Evolutionary conservation across 2,888 invertebrate genomes (phyloP).

Genomic region (Drosophila macrospina): DNA sequence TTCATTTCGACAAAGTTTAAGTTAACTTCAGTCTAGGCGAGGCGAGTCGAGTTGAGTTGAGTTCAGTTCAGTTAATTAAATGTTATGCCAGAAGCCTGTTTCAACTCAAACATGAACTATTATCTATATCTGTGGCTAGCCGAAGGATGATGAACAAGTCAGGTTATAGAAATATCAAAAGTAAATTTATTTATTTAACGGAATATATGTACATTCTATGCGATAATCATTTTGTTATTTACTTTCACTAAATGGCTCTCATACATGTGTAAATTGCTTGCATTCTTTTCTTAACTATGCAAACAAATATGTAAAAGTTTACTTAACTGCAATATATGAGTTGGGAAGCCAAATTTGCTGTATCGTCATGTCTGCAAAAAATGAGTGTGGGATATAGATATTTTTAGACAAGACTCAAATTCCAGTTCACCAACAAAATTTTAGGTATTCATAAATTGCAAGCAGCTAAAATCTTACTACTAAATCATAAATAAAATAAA

Average conservation of each 20-base stretch:
- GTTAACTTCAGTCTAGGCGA: slow-evolving; percentile 28
- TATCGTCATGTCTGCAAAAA: neutral
- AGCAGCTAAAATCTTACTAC: neutral
- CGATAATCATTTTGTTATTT: too few relatives aligned
- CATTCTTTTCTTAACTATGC: neutral
- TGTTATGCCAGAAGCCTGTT: slow-evolving; percentile 44
- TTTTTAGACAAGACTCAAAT: neutral
- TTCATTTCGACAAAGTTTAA: slow-evolving; percentile 56
- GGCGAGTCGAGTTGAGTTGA: slow-evolving; percentile 58
- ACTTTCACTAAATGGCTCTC: neutral
- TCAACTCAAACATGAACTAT: slow-evolving; percentile 68
- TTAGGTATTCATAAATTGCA: neutral
- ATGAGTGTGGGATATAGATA: neutral
- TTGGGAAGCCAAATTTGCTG: neutral
- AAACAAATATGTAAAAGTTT: neutral
- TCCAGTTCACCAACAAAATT: neutral
- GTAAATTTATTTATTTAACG: slow-evolving; percentile 1
- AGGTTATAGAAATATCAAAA: slow-evolving; percentile 10
- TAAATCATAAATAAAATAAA: slow-evolving; percentile 33
- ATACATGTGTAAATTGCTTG: neutral
- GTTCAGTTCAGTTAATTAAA: slow-evolving; percentile 70
- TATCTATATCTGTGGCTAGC: slow-evolving; percentile 4
- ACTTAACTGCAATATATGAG: neutral
- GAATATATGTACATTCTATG: neutral
- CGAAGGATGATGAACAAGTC: slow-evolving; percentile 6